Evolutionary conservation across 2,797 vertebrate species (phyloP).

Genomic region (Knipowitschia caucasica): DNA sequence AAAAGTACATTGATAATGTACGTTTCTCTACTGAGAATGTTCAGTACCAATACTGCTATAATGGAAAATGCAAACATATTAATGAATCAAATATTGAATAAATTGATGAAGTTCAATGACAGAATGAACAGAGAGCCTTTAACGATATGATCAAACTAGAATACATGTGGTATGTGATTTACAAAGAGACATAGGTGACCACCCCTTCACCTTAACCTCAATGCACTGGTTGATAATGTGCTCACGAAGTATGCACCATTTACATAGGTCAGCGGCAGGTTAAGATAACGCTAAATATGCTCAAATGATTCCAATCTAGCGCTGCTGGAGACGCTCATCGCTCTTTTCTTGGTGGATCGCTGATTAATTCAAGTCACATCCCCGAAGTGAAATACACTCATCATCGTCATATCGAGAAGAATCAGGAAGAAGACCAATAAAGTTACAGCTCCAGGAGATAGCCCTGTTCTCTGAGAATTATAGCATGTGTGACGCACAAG

Average conservation of each 20-base stretch:
- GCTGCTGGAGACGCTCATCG: conserved; percentile 14
- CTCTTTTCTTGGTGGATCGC: conserved; percentile 20
- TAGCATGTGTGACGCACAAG: conserved; percentile 11
- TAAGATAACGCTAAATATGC: not conserved
- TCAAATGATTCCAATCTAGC: conserved; percentile 7
- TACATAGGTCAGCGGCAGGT: conserved; percentile 1
- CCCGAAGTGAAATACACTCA: conserved; percentile 6
- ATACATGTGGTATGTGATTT: not conserved
- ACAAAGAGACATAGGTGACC: not conserved
- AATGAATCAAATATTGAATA: too few species aligned
- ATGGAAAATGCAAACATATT: too few species aligned
- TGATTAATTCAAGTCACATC: conserved; percentile 52
- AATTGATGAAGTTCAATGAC: too few species aligned
- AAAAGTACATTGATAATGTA: too few species aligned
- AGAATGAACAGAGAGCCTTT: too few species aligned
- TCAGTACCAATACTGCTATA: too few species aligned
- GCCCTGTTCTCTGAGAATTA: conserved; percentile 1
- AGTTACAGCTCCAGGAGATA: conserved; percentile 9
- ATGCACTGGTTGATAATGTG: not conserved
- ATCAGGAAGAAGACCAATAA: not conserved
- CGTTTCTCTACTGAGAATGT: too few species aligned
- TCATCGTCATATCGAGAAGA: conserved; percentile 6
- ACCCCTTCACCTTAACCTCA: not conserved
- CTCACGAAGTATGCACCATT: not conserved
- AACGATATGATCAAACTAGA: not conserved